These are phyloP conservation scores for Xiphophorus hellerii DNA, from an alignment of 2,113 vertebrate genomes.

Conservation along the genomic window DNA sequence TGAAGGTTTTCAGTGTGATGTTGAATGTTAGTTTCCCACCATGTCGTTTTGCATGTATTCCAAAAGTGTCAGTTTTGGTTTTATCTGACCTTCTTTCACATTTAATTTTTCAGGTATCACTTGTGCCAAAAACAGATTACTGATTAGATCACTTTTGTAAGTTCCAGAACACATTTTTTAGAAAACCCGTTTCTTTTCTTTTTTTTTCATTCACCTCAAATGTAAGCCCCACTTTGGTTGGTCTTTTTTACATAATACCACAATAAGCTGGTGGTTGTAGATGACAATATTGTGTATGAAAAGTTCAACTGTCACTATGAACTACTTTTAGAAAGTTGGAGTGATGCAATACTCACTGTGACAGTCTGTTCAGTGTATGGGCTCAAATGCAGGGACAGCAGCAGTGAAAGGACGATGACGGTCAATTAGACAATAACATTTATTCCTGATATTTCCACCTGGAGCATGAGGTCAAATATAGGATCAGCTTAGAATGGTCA, in stretches of 20 bases:
- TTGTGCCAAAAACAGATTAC: neutral
- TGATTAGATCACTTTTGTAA: neutral
- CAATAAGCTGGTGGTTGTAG: neutral
- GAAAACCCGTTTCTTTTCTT: neutral
- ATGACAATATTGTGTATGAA: neutral
- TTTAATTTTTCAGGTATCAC: too few relatives aligned
- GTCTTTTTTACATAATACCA: neutral
- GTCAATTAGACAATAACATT: conserved; percentile 12
- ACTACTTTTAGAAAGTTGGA: neutral
- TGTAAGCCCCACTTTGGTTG: neutral
- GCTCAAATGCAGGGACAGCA: neutral
- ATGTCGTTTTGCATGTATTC: neutral
- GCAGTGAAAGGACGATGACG: neutral
- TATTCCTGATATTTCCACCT: conserved; percentile 12
- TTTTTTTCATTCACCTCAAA: neutral
- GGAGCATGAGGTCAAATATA: conserved; percentile 20
- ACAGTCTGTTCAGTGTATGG: neutral
- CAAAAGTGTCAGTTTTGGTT: neutral
- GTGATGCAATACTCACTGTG: neutral
- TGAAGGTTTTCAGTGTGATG: too few relatives aligned
- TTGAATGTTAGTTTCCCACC: too few relatives aligned
- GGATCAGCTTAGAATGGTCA: conserved; percentile 16
- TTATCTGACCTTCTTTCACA: neutral
- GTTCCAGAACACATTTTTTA: neutral
- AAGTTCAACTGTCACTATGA: neutral